Base-by-base conservation (phyloP, 53 echinoderm and acorn worm genomes). In the Mesocentrotus franciscanus region DNA sequence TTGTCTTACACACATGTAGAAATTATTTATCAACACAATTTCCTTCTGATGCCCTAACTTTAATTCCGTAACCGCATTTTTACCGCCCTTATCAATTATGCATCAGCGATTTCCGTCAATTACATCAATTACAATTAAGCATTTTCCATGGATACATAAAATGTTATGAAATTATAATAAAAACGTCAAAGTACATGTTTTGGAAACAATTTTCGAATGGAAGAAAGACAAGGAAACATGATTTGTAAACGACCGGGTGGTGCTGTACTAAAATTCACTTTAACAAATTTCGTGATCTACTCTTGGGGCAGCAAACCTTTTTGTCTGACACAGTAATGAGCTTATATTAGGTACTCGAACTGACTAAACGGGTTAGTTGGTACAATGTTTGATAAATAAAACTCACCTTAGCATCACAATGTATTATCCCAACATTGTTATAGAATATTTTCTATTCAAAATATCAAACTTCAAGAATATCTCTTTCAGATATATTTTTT, bases 41-140 rank as follows among this genome's bases (percentile, higher is more conserved):
- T 18, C 79, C 79, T 27, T 79, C 79, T 79, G 36, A 79, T 36
- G 79, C 39, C 79, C 34, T 4, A 81, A 81, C 81, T 81, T 81
- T 81, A 7, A 81, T 81, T 81, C 20, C 36, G 9, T 81, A 81
- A 81, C 81, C 81, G 42, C 81, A 81, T 8, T 42, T 81, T 81
- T 81, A 81, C 42, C 17, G 81, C 42, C 81, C 42, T 81, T 81
- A 81, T 81, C 81, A 42, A 81, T 33, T 78, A 34, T 78, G 6
- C 29, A 81, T 81, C 81, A 42, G 81, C 36, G 81, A 13, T 81
- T 81, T 18, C 81, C 18, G 20, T 81, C 81, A 42, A 64, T 64
- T 64, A 64, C 64, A 64, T 64, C 64, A 64, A 81, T 81, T 42
- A 36, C 42, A 39, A 36, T 81, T 30, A 74, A 74, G 32, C 12